Evolutionary conservation across 2,113 vertebrate genomes (phyloP).

Genomic region (Protobothrops mucrosquamatus): DNA sequence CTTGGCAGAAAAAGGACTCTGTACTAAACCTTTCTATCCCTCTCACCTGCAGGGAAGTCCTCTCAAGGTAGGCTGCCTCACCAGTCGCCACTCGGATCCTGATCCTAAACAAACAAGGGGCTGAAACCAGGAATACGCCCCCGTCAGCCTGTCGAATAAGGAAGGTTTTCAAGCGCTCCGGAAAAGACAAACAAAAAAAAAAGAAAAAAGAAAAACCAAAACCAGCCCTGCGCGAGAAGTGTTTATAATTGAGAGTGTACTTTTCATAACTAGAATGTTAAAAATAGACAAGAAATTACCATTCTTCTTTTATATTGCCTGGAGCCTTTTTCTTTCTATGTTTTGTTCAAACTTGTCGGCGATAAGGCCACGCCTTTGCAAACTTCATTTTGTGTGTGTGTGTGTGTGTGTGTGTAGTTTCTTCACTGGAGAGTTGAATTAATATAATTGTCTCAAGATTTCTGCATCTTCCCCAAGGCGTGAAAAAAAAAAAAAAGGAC

Average conservation of each 20-base stretch:
- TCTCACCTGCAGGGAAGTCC: slow-evolving; percentile 3
- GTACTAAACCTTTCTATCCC: background rate
- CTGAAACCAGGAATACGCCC: background rate
- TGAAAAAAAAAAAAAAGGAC: background rate
- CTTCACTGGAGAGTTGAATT: background rate
- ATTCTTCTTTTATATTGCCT: background rate
- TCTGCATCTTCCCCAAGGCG: background rate
- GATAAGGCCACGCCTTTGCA: slow-evolving; percentile 7
- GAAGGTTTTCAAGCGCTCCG: background rate
- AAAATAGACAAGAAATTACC: slow-evolving; percentile 21
- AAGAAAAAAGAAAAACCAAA: background rate
- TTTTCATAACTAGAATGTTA: slow-evolving; percentile 34
- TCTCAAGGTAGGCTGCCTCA: background rate
- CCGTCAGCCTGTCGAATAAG: background rate
- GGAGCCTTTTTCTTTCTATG: slow-evolving; percentile 24
- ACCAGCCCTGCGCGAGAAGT: background rate
- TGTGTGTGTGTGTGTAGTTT: background rate
- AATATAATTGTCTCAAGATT: background rate
- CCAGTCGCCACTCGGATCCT: background rate
- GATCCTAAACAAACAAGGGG: background rate
- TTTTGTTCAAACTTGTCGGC: slow-evolving; percentile 26
- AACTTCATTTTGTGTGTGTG: background rate
- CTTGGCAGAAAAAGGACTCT: background rate
- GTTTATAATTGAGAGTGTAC: background rate
- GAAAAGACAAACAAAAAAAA: slow-evolving; percentile 29